Percentiles rank a stretch among this genome's conserved stretches.
phyloP scores from a whole-genome alignment of 1,140 invertebrate species.

The Scaptomyza graminum region DNA sequence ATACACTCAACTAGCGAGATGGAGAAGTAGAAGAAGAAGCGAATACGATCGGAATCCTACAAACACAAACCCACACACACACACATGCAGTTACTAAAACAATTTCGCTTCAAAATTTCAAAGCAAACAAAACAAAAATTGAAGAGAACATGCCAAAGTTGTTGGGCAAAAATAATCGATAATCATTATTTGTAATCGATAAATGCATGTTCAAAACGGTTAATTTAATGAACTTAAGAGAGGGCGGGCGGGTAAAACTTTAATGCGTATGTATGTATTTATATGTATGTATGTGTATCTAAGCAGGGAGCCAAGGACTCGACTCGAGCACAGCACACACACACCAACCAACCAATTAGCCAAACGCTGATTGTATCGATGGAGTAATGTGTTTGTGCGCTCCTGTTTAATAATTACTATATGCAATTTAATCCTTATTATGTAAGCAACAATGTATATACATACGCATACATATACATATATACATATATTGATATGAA shows the following conservation, averaged over 20 bases:
- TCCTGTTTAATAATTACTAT: background rate
- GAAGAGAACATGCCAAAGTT: slow-evolving; percentile 14
- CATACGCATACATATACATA: slow-evolving; percentile 23
- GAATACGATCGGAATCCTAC: slow-evolving; percentile 27
- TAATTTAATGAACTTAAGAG: background rate
- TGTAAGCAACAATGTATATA: slow-evolving; percentile 17
- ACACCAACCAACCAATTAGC: no score
- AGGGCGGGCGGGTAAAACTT: background rate
- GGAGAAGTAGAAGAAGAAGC: background rate
- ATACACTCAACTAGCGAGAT: slow-evolving; percentile 5
- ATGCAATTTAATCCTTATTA: slow-evolving; percentile 12
- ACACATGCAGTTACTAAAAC: slow-evolving; percentile 18
- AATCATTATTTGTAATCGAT: background rate
- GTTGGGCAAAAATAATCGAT: background rate
- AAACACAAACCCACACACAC: slow-evolving; percentile 21
- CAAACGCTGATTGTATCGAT: background rate
- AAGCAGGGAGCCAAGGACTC: background rate
- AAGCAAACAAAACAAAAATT: slow-evolving; percentile 7
- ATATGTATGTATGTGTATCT: background rate
- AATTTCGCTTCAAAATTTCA: slow-evolving; percentile 16
- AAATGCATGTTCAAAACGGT: slow-evolving; percentile 5
- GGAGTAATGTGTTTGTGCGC: background rate
- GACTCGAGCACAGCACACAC: no score
- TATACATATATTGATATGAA: background rate
- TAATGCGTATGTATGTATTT: slow-evolving; percentile 6